These are phyloP conservation scores for Pseudoatta argentina DNA, from an alignment of 1,140 invertebrate genomes.

Conservation along the genomic window DNA sequence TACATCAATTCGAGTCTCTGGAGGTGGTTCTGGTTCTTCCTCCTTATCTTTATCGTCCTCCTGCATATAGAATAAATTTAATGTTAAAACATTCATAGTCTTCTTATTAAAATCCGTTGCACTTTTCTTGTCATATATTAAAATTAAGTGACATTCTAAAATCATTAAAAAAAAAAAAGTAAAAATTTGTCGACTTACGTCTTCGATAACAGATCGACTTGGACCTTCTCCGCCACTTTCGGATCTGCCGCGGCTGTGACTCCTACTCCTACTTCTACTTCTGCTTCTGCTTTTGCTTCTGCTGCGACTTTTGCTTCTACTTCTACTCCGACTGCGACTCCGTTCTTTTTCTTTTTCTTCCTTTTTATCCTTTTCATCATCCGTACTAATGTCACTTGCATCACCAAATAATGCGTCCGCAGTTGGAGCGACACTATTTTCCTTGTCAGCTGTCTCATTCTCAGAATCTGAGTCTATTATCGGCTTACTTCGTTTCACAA, in stretches of 20 bases:
- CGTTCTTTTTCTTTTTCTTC: slow-evolving; percentile 79
- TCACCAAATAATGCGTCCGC: slow-evolving; percentile 96
- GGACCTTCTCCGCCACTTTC: slow-evolving; percentile 81
- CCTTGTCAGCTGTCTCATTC: slow-evolving; percentile 82
- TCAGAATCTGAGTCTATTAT: slow-evolving; percentile 87
- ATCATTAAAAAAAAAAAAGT: background rate
- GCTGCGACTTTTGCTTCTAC: slow-evolving; percentile 79
- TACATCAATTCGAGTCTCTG: slow-evolving; percentile 98
- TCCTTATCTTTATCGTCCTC: slow-evolving; percentile 89
- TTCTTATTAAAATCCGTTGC: background rate
- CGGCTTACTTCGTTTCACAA: slow-evolving; percentile 81
- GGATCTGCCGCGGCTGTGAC: slow-evolving; percentile 82
- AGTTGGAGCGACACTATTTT: slow-evolving; percentile 86
- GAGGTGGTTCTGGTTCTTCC: slow-evolving; percentile 92
- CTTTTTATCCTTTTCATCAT: slow-evolving; percentile 89
- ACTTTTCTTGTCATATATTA: background rate
- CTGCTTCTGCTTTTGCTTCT: slow-evolving; percentile 78
- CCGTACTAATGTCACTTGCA: slow-evolving; percentile 95
- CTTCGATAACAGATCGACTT: slow-evolving; percentile 83
- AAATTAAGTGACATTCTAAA: background rate
- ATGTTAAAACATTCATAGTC: slow-evolving; percentile 49
- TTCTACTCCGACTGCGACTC: slow-evolving; percentile 80
- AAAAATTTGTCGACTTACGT: slow-evolving; percentile 80
- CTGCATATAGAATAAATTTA: slow-evolving; percentile 78
- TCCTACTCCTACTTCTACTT: slow-evolving; percentile 79